These are phyloP conservation scores for Bombus sibiricus DNA, from an alignment of 1,140 invertebrate genomes.

Conservation along the genomic window DNA sequence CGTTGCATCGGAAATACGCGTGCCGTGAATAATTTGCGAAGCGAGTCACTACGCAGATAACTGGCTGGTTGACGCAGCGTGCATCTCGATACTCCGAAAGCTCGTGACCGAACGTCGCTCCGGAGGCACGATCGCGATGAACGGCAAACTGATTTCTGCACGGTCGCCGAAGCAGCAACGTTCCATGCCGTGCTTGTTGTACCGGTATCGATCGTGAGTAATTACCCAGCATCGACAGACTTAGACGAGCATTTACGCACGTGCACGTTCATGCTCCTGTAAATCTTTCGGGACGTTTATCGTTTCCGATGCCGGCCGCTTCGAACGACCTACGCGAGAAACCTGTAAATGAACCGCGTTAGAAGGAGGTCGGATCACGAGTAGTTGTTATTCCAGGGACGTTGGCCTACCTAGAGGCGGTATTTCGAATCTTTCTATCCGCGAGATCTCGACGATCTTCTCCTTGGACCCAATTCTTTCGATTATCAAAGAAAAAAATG, in stretches of 20 bases:
- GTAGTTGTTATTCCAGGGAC: neutral
- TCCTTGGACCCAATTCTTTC: neutral
- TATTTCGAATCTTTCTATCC: neutral
- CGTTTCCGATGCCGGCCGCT: neutral
- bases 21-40: conserved; percentile 15
- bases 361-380: conserved; percentile 1
- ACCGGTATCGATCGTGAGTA: conserved; percentile 18
- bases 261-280: conserved; percentile 7
- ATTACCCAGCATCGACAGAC: neutral
- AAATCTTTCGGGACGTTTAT: conserved; percentile 39
- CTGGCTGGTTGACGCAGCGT: neutral
- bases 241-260: neutral
- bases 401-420: neutral
- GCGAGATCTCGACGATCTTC: neutral
- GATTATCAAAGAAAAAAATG: neutral
- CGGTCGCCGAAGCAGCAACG: neutral
- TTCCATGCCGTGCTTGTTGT: conserved; percentile 3
- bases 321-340: neutral
- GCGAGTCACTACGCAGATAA: neutral
- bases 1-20: conserved; percentile 5
- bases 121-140: neutral
- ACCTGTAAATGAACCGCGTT: neutral
- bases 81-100: conserved; percentile 1
- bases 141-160: neutral
- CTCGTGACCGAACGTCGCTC: neutral